A percentile compares a stretch with the other conserved stretches of the same genome.
These are phyloP conservation scores for Leptinotarsa juncta DNA, from an alignment of 2,888 invertebrate genomes.

Conservation along the genomic window DNA sequence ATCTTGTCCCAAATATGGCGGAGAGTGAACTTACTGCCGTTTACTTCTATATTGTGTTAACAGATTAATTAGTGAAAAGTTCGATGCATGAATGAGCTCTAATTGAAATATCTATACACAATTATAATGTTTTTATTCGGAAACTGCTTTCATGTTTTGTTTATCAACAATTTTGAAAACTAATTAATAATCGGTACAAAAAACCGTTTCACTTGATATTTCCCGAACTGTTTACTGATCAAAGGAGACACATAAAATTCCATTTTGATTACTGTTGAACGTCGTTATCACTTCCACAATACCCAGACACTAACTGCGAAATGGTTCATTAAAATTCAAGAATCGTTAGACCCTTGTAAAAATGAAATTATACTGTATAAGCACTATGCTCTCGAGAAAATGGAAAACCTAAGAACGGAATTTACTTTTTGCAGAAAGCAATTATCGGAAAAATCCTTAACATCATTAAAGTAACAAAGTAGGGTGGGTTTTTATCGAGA, in stretches of 20 bases:
- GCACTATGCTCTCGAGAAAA: constrained; percentile 20
- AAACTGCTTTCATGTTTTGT: no score
- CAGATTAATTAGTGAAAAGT: no score
- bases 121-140: no score
- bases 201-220: no score
- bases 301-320: constrained; percentile 12
- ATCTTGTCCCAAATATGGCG: no score
- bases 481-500: constrained; percentile 46
- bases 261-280: constrained; percentile 18
- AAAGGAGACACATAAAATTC: not conserved
- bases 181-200: no score
- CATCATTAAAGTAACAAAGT: constrained; percentile 18
- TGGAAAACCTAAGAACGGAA: constrained; percentile 13
- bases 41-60: no score
- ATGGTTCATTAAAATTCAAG: constrained; percentile 29
- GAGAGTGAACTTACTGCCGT: no score
- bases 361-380: constrained; percentile 25
- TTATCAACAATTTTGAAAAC: no score
- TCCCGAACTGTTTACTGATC: not conserved
- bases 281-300: constrained; percentile 10
- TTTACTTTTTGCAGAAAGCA: constrained; percentile 39
- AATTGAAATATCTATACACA: no score
- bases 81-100: no score
- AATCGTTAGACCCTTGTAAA: constrained; percentile 26
- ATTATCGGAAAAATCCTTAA: constrained; percentile 39